Evolutionary conservation across 2,888 invertebrate species (phyloP).

Genomic region (Sericinus montela): DNA sequence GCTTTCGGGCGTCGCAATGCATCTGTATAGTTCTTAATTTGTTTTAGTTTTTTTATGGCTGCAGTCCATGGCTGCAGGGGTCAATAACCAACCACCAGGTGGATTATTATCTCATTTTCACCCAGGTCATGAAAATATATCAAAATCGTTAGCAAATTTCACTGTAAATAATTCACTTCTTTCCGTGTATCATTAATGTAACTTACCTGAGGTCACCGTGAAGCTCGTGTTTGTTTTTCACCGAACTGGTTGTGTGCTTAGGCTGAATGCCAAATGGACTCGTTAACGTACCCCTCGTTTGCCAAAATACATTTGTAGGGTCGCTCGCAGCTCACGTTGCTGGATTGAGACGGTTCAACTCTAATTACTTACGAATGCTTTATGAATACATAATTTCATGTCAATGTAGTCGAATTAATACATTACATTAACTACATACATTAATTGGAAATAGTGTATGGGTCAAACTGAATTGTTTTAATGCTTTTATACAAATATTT

Average conservation of each 20-base stretch:
- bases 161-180: not conserved
- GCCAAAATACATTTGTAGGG: not conserved
- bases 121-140: too few relatives aligned
- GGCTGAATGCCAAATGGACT: constrained; percentile 3
- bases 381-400: not conserved
- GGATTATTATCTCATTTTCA: too few relatives aligned
- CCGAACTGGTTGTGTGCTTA: not conserved
- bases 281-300: not conserved
- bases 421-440: too few relatives aligned
- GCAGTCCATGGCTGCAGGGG: too few relatives aligned
- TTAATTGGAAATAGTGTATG: too few relatives aligned
- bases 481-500: too few relatives aligned
- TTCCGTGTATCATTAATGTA: not conserved
- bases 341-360: constrained; percentile 1
- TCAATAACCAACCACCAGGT: too few relatives aligned
- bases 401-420: too few relatives aligned
- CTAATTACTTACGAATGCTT: constrained; percentile 1
- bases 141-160: not conserved
- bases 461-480: too few relatives aligned
- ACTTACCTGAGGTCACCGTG: not conserved
- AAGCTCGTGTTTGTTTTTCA: not conserved
- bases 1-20: too few relatives aligned
- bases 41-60: too few relatives aligned
- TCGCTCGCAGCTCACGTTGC: not conserved
- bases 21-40: too few relatives aligned